Evolutionary conservation across 2,888 invertebrate genomes (phyloP).

Genomic region (Drosophila mimetica): DNA sequence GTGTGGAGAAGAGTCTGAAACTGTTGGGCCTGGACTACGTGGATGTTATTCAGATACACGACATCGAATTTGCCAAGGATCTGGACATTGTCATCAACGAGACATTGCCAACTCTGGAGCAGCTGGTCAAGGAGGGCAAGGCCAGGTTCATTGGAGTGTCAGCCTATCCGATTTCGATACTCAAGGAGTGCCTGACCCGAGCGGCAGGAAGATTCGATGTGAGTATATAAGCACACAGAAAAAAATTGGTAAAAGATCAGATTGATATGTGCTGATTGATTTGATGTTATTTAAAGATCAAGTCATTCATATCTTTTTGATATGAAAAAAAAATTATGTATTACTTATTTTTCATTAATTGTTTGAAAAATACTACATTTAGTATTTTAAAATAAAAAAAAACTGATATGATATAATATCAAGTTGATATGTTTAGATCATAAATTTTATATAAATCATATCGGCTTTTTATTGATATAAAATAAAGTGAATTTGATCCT

Average conservation of each 20-base stretch:
- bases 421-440: no score
- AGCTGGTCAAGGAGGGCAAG: conserved; percentile 89
- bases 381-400: not conserved
- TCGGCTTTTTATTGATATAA: no score
- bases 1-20: conserved; percentile 90
- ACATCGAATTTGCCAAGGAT: conserved; percentile 93
- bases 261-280: no score
- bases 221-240: conserved; percentile 40
- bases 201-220: conserved; percentile 85
- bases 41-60: conserved; percentile 97
- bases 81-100: conserved; percentile 91
- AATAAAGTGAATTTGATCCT: no score
- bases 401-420: no score
- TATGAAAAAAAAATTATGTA: no score
- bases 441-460: no score
- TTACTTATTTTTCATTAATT: no score
- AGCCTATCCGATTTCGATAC: conserved; percentile 91
- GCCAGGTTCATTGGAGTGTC: conserved; percentile 94
- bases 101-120: conserved; percentile 92
- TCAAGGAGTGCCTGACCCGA: conserved; percentile 90
- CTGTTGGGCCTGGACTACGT: conserved; percentile 92
- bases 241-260: no score
- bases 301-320: no score
- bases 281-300: no score
- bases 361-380: no score